Evolutionary conservation across 2,113 vertebrate species (phyloP).

Genomic region (Dinomys branickii): DNA sequence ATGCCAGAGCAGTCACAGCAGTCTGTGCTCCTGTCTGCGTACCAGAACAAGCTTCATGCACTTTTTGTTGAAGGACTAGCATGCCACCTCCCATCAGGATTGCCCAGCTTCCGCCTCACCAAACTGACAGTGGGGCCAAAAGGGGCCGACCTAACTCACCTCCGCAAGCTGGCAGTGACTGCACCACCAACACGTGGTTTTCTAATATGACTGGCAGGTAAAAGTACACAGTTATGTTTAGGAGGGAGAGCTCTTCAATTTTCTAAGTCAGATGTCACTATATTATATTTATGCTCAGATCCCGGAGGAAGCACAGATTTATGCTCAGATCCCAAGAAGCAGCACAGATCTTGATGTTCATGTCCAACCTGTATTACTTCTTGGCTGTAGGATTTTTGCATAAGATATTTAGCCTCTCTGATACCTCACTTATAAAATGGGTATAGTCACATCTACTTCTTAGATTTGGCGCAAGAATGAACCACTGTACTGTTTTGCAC

Average conservation of each 20-base stretch:
- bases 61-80: neutral
- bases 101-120: neutral
- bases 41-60: neutral
- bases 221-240: neutral
- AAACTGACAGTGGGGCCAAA: neutral
- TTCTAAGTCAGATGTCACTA: slow-evolving; percentile 26
- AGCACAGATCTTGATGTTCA: neutral
- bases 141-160: neutral
- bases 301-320: neutral
- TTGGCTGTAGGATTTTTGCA: neutral
- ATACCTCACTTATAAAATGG: slow-evolving; percentile 13
- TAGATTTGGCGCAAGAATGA: neutral
- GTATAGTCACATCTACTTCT: neutral
- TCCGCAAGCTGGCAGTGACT: neutral
- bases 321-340: neutral
- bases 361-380: neutral
- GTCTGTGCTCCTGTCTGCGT: neutral
- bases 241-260: neutral
- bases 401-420: slow-evolving; percentile 26
- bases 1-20: neutral
- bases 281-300: neutral
- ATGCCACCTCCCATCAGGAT: neutral
- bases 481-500: neutral
- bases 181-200: neutral
- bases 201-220: neutral